Conservation (phyloP, 2,113 vertebrate genomes). For the Globicephala melas region DNA sequence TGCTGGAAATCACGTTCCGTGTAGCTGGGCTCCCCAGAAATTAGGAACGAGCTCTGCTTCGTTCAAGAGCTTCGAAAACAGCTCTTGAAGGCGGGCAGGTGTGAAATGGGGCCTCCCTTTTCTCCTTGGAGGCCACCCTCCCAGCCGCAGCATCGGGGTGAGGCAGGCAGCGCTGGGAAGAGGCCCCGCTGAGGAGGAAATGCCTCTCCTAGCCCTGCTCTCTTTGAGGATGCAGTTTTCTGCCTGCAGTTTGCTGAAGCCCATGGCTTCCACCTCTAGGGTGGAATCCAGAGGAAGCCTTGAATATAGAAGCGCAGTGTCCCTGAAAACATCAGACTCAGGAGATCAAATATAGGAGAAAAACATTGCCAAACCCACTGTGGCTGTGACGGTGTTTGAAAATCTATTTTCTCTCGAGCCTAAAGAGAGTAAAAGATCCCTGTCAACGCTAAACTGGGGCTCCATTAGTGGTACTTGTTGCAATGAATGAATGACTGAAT, state of each 20-base stretch:
- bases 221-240: not conserved
- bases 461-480: slow-evolving; percentile 5
- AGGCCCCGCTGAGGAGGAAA: not conserved
- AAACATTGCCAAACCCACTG: not conserved
- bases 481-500: slow-evolving; percentile 50
- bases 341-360: slow-evolving; percentile 15
- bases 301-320: not conserved
- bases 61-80: not conserved
- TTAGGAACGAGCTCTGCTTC: not conserved
- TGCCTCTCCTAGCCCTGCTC: not conserved
- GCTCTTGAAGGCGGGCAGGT: not conserved
- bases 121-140: not conserved
- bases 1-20: not conserved
- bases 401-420: slow-evolving; percentile 36
- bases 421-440: not conserved
- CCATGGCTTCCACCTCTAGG: not conserved
- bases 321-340: slow-evolving; percentile 20
- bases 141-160: not conserved
- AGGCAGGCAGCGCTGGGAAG: not conserved
- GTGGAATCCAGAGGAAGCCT: not conserved
- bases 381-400: not conserved
- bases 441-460: not conserved
- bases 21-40: not conserved
- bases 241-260: not conserved
- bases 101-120: not conserved